Conservation (phyloP, 2,113 vertebrate species). For the Phalacrocorax carbo region DNA sequence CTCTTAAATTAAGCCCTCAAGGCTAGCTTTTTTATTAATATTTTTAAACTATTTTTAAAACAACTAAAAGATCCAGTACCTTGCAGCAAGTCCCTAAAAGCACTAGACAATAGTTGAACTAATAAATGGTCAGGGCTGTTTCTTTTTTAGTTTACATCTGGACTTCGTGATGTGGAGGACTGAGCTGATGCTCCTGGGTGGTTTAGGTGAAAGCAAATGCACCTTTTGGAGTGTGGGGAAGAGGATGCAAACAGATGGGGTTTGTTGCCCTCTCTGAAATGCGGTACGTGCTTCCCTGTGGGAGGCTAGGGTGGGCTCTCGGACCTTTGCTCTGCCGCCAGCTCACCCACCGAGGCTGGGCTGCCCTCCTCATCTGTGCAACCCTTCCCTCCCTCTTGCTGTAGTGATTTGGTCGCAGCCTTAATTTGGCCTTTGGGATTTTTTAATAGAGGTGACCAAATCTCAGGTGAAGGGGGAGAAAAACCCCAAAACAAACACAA, state of each 20-base stretch:
- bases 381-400: background rate
- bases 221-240: background rate
- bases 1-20: background rate
- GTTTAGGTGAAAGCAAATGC: background rate
- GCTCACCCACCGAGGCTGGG: background rate
- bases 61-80: background rate
- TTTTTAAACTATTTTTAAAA: background rate
- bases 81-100: background rate
- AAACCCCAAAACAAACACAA: background rate
- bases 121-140: background rate
- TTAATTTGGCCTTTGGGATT: background rate
- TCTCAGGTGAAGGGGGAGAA: no score
- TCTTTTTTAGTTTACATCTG: background rate
- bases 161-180: background rate
- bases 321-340: background rate
- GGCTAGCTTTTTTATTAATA: background rate
- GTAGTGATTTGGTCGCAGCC: background rate
- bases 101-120: background rate
- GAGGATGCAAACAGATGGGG: background rate
- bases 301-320: fast-evolving
- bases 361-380: fast-evolving
- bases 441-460: background rate
- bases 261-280: background rate
- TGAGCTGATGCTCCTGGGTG: fast-evolving
- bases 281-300: fast-evolving